Base-by-base conservation (phyloP, 1,140 invertebrate species). In the Drosophila serrata region DNA sequence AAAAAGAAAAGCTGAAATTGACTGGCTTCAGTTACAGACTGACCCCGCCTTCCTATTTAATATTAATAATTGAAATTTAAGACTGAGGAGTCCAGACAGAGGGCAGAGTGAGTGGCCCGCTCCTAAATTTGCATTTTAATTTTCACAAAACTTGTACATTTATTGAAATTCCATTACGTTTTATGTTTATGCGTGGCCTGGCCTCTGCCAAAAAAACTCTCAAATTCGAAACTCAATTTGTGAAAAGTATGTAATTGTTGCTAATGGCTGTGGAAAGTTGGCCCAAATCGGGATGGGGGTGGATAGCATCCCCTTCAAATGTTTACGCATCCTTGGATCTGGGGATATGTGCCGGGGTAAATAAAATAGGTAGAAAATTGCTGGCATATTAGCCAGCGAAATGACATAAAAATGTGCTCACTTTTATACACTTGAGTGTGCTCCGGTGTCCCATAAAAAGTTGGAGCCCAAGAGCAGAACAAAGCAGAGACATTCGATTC, bases 311-410 rank as follows among this genome's bases (percentile, higher is more conserved):
- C 49, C 79, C 79, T 77, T 88, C 80, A 88, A 57, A 74, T 65
- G 72, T 74, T 75, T 72, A 68, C 73, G 65, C 55, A 51, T 56
- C 42, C 43, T 49, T 43, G 40, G 37, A 65, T 39, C 19, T 22
- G 62, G 48, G 57, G 19, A 55, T 46, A 33, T 60, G 62, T 56
- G 56, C 19, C 42, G 46, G 51, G 46, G 63, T 74, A 77, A 84
- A 77, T 87, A 88, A 87, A 88, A 87, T 87, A 84, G 78, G 72
- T 81, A 84, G 63, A 64, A 90, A 88, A 87, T 87, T 80, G 84
- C 77, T 70, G 72, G 75, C 49, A 81, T 88, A 87, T 88, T 87
- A 87, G 72, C 76, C 84, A 80, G 81, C 56, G 87, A 88, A 88
- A 88, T 80, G 84, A 80, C 77, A 80, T 87, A 68, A 87, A 78